Evolutionary conservation across 2,113 vertebrate species (phyloP), one percentile per base, ranked within the genome.

Genomic region (Equus przewalskii): DNA sequence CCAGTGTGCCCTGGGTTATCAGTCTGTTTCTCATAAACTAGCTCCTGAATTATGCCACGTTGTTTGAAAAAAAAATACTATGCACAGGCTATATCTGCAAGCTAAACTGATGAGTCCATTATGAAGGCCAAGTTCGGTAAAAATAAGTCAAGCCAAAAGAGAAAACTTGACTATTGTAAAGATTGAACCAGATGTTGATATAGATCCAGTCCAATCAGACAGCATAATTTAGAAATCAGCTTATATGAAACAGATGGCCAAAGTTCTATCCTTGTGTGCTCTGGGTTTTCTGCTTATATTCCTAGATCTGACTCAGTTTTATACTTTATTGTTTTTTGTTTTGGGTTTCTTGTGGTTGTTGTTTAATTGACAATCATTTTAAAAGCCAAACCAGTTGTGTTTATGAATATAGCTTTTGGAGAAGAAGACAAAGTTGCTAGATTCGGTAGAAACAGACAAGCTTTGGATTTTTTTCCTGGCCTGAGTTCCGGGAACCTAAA

Each of bases 11-110:
- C 96, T 64, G 26, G 24, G 78, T 90, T 90, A 84, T 94, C 96
- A 83, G 91, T 69, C 95, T 97, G 91, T 83, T 96, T 97, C 81
- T 94, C 86, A 94, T 96, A 97, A 97, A 91, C 51, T 1, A 87
- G 83, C 96, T 95, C 83, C 90, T 86, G 70, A 94, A 94, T 96
- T 88, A 85, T 94, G 73, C 89, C 60, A 80, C 30, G 0, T 80
- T 70, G 21, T 33, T 94, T 92, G 64, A 84, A 96, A 82, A 96
- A 82, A 87, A 80, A 80, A 54, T 30, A 85, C 89, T 11, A 56
- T 16, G 86, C 24, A 86, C 16, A 76, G 72, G 15, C 60, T 54
- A 36, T 36, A 14, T 95, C 86, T 89, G 87, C n/a, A 95, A 88
- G 49, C 62, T 75, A 49, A 96, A 94, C 73, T 51, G 82, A 94